phyloP scores from a whole-genome alignment of 2,797 vertebrate genomes.

The Serranus cabrilla region DNA sequence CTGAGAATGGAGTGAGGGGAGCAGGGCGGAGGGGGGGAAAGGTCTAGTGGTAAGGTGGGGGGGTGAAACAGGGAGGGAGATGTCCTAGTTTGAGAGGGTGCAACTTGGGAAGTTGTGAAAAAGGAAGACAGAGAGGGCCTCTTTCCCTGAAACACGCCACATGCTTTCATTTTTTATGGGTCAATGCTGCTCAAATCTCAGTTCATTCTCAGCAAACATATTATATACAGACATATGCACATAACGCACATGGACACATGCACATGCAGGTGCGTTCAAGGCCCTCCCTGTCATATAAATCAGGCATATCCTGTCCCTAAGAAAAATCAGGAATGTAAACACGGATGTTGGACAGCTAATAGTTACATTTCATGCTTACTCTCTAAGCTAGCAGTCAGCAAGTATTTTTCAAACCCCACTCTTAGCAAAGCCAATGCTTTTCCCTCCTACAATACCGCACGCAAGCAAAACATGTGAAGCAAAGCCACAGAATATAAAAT shows the following conservation, averaged over 20 bases:
- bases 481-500: slow-evolving; percentile 19
- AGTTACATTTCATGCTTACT: slow-evolving; percentile 12
- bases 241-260: slow-evolving; percentile 16
- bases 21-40: slow-evolving; percentile 48
- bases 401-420: slow-evolving; percentile 23
- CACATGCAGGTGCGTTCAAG: slow-evolving; percentile 23
- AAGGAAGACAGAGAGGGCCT: slow-evolving; percentile 69
- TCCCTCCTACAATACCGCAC: slow-evolving; percentile 8
- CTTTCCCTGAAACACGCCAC: slow-evolving; percentile 67
- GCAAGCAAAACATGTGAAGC: slow-evolving; percentile 31
- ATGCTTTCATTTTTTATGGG: slow-evolving; percentile 72
- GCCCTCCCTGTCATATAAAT: slow-evolving; percentile 13
- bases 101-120: slow-evolving; percentile 50
- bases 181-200: slow-evolving; percentile 61
- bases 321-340: slow-evolving; percentile 42
- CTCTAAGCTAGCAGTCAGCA: slow-evolving; percentile 20
- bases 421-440: slow-evolving; percentile 44
- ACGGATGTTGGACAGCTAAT: slow-evolving; percentile 19
- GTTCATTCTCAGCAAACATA: slow-evolving; percentile 46
- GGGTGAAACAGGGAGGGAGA: background rate
- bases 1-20: slow-evolving; percentile 49
- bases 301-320: background rate
- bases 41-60: slow-evolving; percentile 52
- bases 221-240: background rate
- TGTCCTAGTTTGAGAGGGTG: slow-evolving; percentile 73